phyloP scores from a whole-genome alignment of 2,888 invertebrate species.

The Pelosia muscerda region DNA sequence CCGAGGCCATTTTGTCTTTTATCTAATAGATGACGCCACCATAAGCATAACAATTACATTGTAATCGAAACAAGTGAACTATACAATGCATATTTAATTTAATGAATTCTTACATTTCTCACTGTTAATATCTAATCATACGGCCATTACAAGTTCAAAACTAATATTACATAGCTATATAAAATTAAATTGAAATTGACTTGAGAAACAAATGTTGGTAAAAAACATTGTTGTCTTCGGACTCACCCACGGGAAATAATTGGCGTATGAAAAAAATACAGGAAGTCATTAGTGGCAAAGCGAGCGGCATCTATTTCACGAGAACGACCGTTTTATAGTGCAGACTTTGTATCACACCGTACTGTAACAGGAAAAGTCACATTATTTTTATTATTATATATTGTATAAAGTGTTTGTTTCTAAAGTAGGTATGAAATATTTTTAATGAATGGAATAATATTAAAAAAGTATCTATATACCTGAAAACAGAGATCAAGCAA shows the following conservation, averaged over 20 bases:
- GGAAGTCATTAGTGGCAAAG: slow-evolving; percentile 85
- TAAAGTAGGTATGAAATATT: background rate
- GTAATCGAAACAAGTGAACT: background rate
- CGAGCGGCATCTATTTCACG: slow-evolving; percentile 80
- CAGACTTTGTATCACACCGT: slow-evolving; percentile 66
- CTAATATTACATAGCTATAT: slow-evolving; percentile 29
- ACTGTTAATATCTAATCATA: slow-evolving; percentile 28
- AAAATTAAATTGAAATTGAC: slow-evolving; percentile 62
- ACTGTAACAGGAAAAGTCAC: slow-evolving; percentile 30
- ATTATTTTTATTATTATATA: background rate
- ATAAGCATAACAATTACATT: background rate
- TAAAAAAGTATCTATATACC: too few relatives aligned
- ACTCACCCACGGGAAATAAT: slow-evolving; percentile 80
- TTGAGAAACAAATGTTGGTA: slow-evolving; percentile 52
- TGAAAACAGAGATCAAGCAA: too few relatives aligned
- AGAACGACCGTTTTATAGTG: slow-evolving; percentile 62
- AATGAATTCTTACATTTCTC: slow-evolving; percentile 6
- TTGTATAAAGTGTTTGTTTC: background rate
- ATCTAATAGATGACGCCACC: background rate
- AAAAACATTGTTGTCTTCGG: slow-evolving; percentile 69
- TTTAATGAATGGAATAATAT: background rate
- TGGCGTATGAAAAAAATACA: slow-evolving; percentile 81
- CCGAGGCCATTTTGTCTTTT: background rate
- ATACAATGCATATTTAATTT: background rate
- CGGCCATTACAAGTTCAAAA: slow-evolving; percentile 23